These are phyloP conservation scores for Falcunculus frontatus DNA, from an alignment of 2,113 vertebrate genomes.

Conservation along the genomic window DNA sequence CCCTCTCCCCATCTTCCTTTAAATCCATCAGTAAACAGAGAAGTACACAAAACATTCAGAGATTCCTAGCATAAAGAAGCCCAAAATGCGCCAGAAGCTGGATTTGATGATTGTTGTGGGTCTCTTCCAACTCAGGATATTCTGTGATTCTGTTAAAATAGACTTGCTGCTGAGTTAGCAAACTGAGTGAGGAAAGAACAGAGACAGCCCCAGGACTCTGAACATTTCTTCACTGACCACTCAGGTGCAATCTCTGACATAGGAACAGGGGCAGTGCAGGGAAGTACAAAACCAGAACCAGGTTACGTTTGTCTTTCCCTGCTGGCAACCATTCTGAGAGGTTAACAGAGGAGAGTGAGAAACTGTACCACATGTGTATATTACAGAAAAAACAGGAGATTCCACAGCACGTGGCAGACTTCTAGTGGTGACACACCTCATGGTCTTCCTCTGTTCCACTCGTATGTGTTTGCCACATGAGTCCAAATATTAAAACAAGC, in stretches of 20 bases:
- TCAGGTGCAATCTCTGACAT: rapidly evolving
- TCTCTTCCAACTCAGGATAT: not conserved
- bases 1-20: not conserved
- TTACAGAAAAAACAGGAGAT: not conserved
- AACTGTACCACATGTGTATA: not conserved
- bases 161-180: not conserved
- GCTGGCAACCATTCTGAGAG: not conserved
- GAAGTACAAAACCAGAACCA: not conserved
- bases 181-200: not conserved
- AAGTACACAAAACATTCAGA: not conserved
- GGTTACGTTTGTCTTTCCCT: not conserved
- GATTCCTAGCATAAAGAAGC: not conserved
- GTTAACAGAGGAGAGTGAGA: not conserved
- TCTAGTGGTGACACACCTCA: not conserved
- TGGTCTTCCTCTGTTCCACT: not conserved
- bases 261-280: not conserved
- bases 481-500: not conserved
- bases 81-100: rapidly evolving
- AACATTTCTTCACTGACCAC: not conserved
- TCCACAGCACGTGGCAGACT: not conserved
- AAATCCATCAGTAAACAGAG: not conserved
- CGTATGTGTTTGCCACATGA: rapidly evolving
- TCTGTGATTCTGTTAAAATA: not conserved
- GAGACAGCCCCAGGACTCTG: not conserved
- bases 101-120: too few species aligned